Evolutionary conservation across 2,113 vertebrate genomes (phyloP), one percentile per base, ranked within the genome.

Genomic region (Pogona vitticeps): DNA sequence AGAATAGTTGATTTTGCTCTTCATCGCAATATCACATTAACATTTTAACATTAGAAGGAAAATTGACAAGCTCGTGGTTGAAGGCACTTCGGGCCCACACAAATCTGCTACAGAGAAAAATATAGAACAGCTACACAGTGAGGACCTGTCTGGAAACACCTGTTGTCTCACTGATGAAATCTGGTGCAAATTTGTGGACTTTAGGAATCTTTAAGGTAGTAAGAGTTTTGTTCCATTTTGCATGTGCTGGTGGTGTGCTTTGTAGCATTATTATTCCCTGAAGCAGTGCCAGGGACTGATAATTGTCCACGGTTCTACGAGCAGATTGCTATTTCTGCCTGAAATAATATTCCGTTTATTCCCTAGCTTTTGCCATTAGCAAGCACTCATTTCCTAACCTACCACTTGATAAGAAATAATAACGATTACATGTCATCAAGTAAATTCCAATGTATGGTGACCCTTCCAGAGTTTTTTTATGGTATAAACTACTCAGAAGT

Each of bases 201-300:
- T n/a, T 78, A 31, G 77, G 79, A 89, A 61, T 83, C 52, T 23
- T 20, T 0, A 0, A 13, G 23, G 79, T 75, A 72, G 71, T n/a
- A 56, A 86, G n/a, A 5, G 72, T 3, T 0, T 79, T 33, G 3
- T 2, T 61, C 63, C 21, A 56, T 42, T 31, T 78, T 20, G 13
- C 31, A 1, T 0, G 0, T 76, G 13, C 31, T 1, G 0, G 0
- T 0, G 1, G 86, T 36, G 79, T 70, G 0, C 63, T 52, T 18
- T 82, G 33, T 86, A 33, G 12, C 0, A 0, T 8, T 36, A 31
- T 86, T 84, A 42, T 31, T 90, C 59, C 73, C 46, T 40, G 77
- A 13, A 90, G 61, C 0, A 0, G 28, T 33, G 42, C 70, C 23
- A 0, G 12, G 0, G 0, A 3, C 0, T 58, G 81, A 33, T 84